Conservation (phyloP, 64 coral and sea anemone species). For the Acropora tenuis region DNA sequence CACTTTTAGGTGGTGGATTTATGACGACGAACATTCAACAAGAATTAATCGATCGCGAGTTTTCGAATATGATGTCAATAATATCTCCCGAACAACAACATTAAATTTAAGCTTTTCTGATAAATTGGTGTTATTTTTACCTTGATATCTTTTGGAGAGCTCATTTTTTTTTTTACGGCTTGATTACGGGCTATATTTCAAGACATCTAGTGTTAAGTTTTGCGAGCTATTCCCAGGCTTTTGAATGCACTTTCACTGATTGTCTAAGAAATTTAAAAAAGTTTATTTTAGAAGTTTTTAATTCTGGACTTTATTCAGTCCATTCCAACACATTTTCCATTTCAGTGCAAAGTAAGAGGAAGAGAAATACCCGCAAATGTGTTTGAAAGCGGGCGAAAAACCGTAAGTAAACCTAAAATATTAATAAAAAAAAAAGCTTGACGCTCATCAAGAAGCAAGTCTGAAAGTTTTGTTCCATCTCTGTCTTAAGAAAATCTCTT, state of each 20-base stretch:
- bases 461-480: slow-evolving; percentile 51
- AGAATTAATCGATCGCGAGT: no score
- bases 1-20: no score
- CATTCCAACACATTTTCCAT: neutral
- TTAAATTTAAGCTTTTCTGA: no score
- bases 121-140: neutral
- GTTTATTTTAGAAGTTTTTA: neutral
- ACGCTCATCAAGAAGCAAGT: slow-evolving; percentile 35
- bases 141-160: neutral
- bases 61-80: no score
- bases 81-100: no score
- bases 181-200: slow-evolving; percentile 79
- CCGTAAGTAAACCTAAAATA: neutral
- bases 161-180: slow-evolving; percentile 69
- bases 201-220: slow-evolving; percentile 6
- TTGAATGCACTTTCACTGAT: neutral
- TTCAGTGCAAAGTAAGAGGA: slow-evolving; percentile 30
- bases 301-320: neutral
- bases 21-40: no score
- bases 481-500: slow-evolving; percentile 70
- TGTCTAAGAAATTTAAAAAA: neutral
- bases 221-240: no score
- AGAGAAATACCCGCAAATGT: neutral
- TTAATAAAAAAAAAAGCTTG: neutral
- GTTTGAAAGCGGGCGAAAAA: neutral